Base-by-base conservation (phyloP, 2,113 vertebrate species). In the Erythrolamprus reginae region DNA sequence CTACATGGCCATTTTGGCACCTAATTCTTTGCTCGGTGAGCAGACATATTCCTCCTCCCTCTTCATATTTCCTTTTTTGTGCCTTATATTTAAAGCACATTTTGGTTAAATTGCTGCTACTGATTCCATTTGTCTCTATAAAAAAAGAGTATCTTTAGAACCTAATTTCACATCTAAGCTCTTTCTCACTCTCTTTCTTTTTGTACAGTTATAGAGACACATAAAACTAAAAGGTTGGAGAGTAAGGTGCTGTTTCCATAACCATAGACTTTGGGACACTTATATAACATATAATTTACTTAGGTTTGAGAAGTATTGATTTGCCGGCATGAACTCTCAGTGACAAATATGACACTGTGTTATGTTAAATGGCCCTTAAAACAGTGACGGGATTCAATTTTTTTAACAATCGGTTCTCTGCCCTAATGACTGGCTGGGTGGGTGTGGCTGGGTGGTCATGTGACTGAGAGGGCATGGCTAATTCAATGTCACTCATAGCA, bases 31-130 rank as follows among this genome's bases (percentile, higher is more conserved):
- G 9, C n/a, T 48, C 77, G 2, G 26, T 48, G 82, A 88, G 55
- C 2, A 83, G 77, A 92, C n/a, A 47, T 52, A 92, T 77, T 55
- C 33, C 13, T 24, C n/a, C 24, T 24, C 23, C 4, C 45, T 15
- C 47, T n/a, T 48, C 48, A 89, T 90, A 3, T 50, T 90, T 92
- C 87, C 84, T 51, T 89, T 90, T 92, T 58, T 56, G 77, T 82
- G 5, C 4, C 91, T 94, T 91, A 90, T 87, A 77, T 92, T 89
- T 77, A 82, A 94, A 92, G 23, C 17, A 9, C 0, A 88, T 89
- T 91, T n/a, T 86, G 85, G 8, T 91, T 48, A 89, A 89, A 93
- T 52, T 58, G 28, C 84, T 91, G 21, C 88, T 15, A 65, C 53
- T 91, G 1, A 13, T 89, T 92, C 52, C 82, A 21, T 90, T 92